phyloP scores from a whole-genome alignment of 1,140 invertebrate genomes.

The Venturia canescens region DNA sequence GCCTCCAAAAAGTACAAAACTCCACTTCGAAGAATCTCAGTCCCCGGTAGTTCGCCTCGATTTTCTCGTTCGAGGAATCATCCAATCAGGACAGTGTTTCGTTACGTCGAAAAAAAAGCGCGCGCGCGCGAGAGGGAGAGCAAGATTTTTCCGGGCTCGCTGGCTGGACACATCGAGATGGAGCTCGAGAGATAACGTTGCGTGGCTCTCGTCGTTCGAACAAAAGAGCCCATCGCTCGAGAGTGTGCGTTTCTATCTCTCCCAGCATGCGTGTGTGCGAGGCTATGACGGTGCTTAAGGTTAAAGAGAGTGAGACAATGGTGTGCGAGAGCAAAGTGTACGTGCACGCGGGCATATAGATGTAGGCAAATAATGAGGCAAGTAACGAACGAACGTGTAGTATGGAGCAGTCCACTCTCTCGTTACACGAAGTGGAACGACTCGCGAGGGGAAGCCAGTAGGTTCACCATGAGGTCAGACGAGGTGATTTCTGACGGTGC shows the following conservation, averaged over 20 bases:
- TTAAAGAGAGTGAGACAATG: not conserved
- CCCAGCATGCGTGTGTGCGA: not conserved
- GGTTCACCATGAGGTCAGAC: constrained; percentile 69
- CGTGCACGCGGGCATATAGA: not conserved
- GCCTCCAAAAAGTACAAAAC: too few species aligned
- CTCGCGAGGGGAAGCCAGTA: constrained; percentile 42
- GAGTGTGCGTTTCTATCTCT: not conserved
- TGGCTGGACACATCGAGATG: constrained; percentile 31
- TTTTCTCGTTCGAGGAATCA: not conserved
- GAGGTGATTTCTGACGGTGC: constrained; percentile 62
- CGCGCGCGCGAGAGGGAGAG: not conserved
- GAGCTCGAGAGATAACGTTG: constrained; percentile 27
- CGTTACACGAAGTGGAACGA: constrained; percentile 62
- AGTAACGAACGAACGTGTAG: constrained; percentile 32
- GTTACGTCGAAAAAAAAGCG: not conserved
- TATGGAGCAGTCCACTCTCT: constrained; percentile 33
- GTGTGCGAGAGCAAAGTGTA: constrained; percentile 3
- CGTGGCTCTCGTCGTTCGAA: not conserved
- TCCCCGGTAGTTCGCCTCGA: not conserved
- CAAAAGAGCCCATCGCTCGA: constrained; percentile 1
- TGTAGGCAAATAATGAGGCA: not conserved
- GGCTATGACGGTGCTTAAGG: constrained; percentile 8
- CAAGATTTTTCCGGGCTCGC: constrained; percentile 9
- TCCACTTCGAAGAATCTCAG: too few species aligned
- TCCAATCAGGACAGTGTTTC: not conserved